Percentiles rank a stretch among this genome's conserved stretches.
These are phyloP conservation scores for Natator depressus DNA, from an alignment of 2,113 vertebrate genomes.

Conservation along the genomic window DNA sequence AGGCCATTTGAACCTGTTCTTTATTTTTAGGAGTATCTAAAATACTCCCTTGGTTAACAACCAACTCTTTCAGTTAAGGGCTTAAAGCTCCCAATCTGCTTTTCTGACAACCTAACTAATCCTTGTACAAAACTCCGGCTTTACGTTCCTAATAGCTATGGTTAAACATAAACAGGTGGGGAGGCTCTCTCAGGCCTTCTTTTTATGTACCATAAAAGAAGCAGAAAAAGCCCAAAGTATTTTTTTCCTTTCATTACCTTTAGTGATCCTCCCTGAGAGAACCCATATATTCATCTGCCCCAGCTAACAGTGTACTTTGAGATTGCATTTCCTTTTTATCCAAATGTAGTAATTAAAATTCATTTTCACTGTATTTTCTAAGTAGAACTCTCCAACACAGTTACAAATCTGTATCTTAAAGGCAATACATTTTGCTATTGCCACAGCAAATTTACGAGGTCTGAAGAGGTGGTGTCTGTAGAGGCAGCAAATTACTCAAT, in stretches of 20 bases:
- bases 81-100: not conserved
- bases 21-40: not conserved
- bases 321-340: not conserved
- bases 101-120: not conserved
- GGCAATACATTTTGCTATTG: not conserved
- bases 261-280: not conserved
- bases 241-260: not conserved
- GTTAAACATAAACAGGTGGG: not conserved
- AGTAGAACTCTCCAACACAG: not conserved
- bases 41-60: not conserved
- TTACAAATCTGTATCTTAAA: not conserved
- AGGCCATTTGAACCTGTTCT: not conserved
- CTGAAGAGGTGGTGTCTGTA: not conserved
- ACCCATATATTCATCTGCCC: not conserved
- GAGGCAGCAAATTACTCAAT: not conserved
- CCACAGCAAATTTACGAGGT: not conserved
- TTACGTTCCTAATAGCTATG: not conserved
- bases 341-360: not conserved
- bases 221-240: not conserved
- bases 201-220: too few relatives aligned
- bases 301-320: not conserved
- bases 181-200: too few relatives aligned
- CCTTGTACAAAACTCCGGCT: not conserved
- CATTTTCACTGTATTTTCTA: not conserved
- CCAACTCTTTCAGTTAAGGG: not conserved